Conservation (phyloP, 2,113 vertebrate genomes). For the Halichoerus grypus region DNA sequence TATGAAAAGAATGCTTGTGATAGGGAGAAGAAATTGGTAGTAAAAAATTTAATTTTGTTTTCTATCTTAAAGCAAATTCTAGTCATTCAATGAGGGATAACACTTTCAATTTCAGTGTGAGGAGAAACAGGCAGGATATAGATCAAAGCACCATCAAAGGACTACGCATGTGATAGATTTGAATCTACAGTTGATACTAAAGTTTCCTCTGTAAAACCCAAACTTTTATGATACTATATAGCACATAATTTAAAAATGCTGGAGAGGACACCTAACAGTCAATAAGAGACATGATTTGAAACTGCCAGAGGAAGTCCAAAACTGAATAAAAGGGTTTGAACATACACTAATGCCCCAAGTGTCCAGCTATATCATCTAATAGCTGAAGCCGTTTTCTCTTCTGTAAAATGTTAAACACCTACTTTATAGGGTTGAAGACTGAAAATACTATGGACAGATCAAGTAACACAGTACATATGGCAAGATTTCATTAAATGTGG, state of each 20-base stretch:
- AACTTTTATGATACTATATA: background rate
- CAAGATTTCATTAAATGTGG: background rate
- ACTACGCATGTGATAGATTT: background rate
- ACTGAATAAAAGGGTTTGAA: background rate
- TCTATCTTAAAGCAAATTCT: conserved; percentile 46
- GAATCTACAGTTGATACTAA: background rate
- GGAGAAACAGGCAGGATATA: background rate
- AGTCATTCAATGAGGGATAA: background rate
- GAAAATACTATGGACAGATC: background rate
- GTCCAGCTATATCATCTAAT: background rate
- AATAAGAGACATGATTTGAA: background rate
- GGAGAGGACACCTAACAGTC: background rate
- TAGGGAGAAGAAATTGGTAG: background rate
- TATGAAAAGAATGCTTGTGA: conserved; percentile 18
- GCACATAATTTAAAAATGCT: conserved; percentile 19
- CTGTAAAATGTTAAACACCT: background rate
- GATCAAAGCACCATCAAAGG: background rate
- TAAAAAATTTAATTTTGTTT: background rate
- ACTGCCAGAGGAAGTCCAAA: conserved; percentile 12
- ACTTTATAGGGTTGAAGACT: background rate
- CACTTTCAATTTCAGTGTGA: conserved; percentile 13
- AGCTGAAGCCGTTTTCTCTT: background rate
- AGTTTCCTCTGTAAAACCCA: conserved; percentile 22
- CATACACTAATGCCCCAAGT: background rate
- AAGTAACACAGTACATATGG: background rate